A percentile compares a stretch with the other conserved stretches of the same genome.
Conservation (phyloP, 2,888 invertebrate genomes). For the Ophion ellenae region DNA sequence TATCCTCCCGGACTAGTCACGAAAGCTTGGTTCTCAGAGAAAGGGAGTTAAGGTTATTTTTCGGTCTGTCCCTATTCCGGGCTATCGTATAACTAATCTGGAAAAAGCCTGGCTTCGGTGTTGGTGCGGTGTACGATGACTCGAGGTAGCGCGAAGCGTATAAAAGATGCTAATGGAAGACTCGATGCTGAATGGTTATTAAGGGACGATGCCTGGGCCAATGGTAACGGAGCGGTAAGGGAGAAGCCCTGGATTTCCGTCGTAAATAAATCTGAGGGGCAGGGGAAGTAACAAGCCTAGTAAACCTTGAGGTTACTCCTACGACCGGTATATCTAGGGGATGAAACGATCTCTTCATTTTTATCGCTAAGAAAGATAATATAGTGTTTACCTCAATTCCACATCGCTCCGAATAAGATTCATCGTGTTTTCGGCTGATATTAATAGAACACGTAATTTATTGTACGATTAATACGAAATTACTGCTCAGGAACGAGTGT, state of each 20-base stretch:
- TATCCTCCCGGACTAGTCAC: slow-evolving; percentile 9
- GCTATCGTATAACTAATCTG: slow-evolving; percentile 27
- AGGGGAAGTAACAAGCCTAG: background rate
- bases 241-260: slow-evolving; percentile 12
- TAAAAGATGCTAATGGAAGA: slow-evolving; percentile 16
- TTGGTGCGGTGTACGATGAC: background rate
- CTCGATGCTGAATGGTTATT: slow-evolving; percentile 31
- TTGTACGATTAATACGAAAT: background rate
- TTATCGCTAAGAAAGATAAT: background rate
- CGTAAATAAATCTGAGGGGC: slow-evolving; percentile 9
- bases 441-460: background rate
- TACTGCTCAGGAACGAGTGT: background rate
- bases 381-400: background rate
- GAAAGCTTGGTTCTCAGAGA: background rate
- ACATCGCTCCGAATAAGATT: background rate
- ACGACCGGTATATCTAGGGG: background rate
- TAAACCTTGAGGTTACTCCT: background rate
- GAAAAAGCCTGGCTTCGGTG: slow-evolving; percentile 26
- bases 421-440: background rate
- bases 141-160: background rate
- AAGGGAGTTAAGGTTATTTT: slow-evolving; percentile 14
- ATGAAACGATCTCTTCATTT: background rate
- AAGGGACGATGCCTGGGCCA: background rate
- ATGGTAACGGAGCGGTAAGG: background rate
- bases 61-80: slow-evolving; percentile 10